phyloP scores from a whole-genome alignment of 1,140 invertebrate genomes.

The Drosophila pectinifera region DNA sequence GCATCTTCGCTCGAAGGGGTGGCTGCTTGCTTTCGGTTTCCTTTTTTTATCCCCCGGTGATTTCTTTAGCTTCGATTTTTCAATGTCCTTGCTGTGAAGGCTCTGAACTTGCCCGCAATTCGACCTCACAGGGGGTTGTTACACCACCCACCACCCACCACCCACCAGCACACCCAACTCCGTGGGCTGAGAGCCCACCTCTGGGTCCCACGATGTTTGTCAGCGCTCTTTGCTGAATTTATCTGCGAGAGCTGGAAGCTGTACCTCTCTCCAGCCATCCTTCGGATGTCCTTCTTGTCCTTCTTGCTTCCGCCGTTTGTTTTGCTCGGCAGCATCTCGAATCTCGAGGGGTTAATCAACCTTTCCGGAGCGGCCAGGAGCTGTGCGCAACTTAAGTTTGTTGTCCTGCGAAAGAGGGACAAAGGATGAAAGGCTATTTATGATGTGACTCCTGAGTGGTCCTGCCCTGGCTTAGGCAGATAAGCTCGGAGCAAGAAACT shows the following conservation, averaged over 20 bases:
- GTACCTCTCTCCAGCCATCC: not conserved
- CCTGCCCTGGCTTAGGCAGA: not conserved
- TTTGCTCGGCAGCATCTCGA: conserved; percentile 55
- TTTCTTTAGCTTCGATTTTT: conserved; percentile 31
- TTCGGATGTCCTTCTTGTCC: not conserved
- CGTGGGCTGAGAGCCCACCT: conserved; percentile 2
- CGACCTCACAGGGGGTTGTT: conserved; percentile 72
- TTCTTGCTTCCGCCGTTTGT: conserved; percentile 42
- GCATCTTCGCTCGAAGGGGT: conserved; percentile 8
- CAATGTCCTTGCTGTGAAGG: conserved; percentile 41
- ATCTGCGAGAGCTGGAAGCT: conserved; percentile 42
- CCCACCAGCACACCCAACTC: no score
- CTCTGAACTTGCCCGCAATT: conserved; percentile 76
- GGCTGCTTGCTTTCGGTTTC: conserved; percentile 60
- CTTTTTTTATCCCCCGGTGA: conserved; percentile 24
- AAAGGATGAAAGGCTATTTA: conserved; percentile 50
- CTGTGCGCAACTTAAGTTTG: conserved; percentile 51
- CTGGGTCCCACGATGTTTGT: conserved; percentile 14
- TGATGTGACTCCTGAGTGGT: conserved; percentile 1
- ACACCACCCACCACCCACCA: conserved; percentile 21
- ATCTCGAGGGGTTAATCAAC: conserved; percentile 73
- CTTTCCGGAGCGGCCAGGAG: conserved; percentile 30
- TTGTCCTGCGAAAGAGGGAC: conserved; percentile 27
- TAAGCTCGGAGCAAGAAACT: conserved; percentile 1
- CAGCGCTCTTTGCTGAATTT: conserved; percentile 69